phyloP scores from a whole-genome alignment of 2,797 vertebrate species.

The Myiotriccus ornatus region DNA sequence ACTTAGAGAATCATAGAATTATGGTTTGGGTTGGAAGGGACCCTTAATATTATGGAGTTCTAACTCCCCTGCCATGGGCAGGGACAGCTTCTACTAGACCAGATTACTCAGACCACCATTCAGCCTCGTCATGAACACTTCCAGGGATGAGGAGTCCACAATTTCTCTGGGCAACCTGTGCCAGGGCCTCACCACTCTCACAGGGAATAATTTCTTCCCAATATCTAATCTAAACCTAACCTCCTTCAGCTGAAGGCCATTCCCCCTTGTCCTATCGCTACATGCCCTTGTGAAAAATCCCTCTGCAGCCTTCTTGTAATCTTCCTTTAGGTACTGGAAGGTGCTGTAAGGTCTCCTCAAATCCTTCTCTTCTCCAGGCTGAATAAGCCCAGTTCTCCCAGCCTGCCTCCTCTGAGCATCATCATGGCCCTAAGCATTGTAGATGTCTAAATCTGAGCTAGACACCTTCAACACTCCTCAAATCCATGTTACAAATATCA shows the following conservation, averaged over 20 bases:
- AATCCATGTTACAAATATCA: not conserved
- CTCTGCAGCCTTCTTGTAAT: not conserved
- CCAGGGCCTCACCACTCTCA: not conserved
- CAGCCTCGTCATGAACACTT: not conserved
- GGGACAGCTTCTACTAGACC: not conserved
- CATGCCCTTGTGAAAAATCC: not conserved
- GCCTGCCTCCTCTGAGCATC: not conserved
- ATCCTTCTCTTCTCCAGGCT: not conserved
- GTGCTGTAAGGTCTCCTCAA: not conserved
- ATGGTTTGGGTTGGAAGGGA: not conserved
- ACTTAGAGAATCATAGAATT: not conserved
- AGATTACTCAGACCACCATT: not conserved
- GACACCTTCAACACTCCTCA: not conserved
- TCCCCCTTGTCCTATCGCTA: not conserved
- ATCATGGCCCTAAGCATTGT: not conserved
- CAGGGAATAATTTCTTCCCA: not conserved
- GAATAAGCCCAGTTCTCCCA: not conserved
- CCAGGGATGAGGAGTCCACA: not conserved
- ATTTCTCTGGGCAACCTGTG: not conserved
- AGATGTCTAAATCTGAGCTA: not conserved
- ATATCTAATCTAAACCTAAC: not conserved
- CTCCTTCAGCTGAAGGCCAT: not conserved
- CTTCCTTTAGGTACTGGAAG: not conserved
- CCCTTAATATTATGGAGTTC: not conserved
- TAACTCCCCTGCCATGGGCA: not conserved